A percentile compares a stretch with the other conserved stretches of the same genome.
phyloP scores from a whole-genome alignment of 2,888 invertebrate genomes.

The Sinotaia quadrata region DNA sequence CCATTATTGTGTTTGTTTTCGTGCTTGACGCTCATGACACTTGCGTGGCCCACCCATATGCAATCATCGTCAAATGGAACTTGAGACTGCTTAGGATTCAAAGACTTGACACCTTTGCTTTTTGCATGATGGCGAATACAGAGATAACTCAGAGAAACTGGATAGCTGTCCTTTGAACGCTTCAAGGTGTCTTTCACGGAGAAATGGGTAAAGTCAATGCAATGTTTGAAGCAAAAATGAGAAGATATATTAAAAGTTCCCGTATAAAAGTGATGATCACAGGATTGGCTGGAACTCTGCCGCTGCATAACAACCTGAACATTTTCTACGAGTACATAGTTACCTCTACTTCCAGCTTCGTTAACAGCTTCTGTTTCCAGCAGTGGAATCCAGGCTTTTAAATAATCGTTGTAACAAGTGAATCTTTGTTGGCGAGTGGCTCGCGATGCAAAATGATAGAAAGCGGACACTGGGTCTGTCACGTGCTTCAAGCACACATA shows the following conservation, averaged over 20 bases:
- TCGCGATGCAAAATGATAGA: slow-evolving; percentile 39
- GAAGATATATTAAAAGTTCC: not conserved
- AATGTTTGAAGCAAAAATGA: not conserved
- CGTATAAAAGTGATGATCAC: not conserved
- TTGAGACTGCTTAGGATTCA: not conserved
- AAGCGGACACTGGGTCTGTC: slow-evolving; percentile 37
- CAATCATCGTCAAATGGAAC: slow-evolving; percentile 10
- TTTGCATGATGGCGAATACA: slow-evolving; percentile 9
- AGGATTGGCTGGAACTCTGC: too few relatives aligned
- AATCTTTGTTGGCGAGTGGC: slow-evolving; percentile 21
- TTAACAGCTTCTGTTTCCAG: slow-evolving; percentile 50
- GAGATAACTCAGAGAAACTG: slow-evolving; percentile 6
- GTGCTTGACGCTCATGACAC: not conserved
- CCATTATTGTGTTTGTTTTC: not conserved
- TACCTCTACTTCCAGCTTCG: not conserved
- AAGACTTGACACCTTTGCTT: not conserved
- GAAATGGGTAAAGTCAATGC: slow-evolving; percentile 3
- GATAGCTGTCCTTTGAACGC: not conserved
- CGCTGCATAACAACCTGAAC: not conserved
- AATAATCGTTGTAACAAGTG: not conserved
- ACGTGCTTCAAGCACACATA: slow-evolving; percentile 38
- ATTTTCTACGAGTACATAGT: not conserved
- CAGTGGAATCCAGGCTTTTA: slow-evolving; percentile 47
- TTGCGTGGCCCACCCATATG: slow-evolving; percentile 21
- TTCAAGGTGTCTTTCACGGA: not conserved